Base-by-base conservation (phyloP, 37 sponge, comb jelly and placozoan species). In the Hexactinellida sp. region DNA sequence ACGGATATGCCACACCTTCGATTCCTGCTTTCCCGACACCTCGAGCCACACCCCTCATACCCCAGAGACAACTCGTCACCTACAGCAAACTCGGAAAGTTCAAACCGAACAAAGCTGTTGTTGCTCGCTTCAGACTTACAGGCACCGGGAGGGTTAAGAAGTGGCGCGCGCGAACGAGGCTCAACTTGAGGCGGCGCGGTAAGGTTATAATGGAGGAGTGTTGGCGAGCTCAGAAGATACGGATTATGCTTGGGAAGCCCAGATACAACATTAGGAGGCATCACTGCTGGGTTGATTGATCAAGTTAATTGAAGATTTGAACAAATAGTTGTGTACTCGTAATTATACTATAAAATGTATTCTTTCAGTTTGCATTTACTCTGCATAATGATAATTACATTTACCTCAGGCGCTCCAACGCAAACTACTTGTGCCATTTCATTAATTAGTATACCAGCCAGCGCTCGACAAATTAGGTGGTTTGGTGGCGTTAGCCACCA, bases 221-320 rank as follows among this genome's bases (percentile, higher is more conserved):
- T 28, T 63, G 76, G 76, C 3, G 76, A 63, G 76, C 76, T 63
- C 76, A 63, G 76, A 63, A 63, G 30, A 63, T 63, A 25, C 21
- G 76, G 5, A 63, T 63, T 32, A 63, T 63, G 76, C 21, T 63
- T 7, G 76, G 76, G 34, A 23, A 28, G 13, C 34, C 32, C 5
- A 63, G 13, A 63, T 63, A 21, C 76, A 63, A 63, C 3, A 63
- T 63, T 63, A 63, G 30, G 28, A 25, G 28, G 3, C 28, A 25
- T 63, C 21, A n/a, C 21, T 25, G 32, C 3, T 63, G 76, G 76
- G 76, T 63, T n/a, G 76, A 63, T 63, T 63, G 34, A 63, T 25
- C 47, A 41, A 16, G n/a, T n/a, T n/a, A n/a, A 47, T 47, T 47
- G 52, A 47, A 9, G 16, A 19, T 47, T 47, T 19, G 9, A 47